Conservation (phyloP, 2,113 vertebrate species). For the Mastomys coucha region DNA sequence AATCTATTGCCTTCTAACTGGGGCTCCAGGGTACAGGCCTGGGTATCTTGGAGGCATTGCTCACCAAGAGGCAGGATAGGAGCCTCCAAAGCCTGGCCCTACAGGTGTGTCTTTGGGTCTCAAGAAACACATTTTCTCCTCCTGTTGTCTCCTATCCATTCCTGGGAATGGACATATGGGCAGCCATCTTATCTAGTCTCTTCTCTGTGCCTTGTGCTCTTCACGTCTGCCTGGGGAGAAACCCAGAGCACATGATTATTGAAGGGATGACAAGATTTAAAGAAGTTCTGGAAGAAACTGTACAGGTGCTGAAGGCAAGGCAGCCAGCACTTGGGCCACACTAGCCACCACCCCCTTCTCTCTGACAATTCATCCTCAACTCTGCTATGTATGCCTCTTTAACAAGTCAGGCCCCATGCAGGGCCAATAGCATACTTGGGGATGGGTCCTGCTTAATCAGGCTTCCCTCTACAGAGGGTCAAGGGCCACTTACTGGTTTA, state of each 20-base stretch:
- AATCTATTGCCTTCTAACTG: not conserved
- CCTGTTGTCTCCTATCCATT: not conserved
- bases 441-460: not conserved
- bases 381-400: not conserved
- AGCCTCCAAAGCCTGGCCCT: not conserved
- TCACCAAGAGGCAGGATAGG: not conserved
- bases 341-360: not conserved
- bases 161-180: not conserved
- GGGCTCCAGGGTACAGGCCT: not conserved
- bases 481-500: not conserved
- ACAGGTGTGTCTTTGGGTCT: not conserved
- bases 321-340: too few species aligned
- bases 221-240: not conserved
- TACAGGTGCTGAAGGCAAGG: not conserved
- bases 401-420: not conserved
- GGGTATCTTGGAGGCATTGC: not conserved
- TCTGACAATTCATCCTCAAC: not conserved
- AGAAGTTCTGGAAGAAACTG: not conserved
- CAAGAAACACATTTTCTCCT: not conserved
- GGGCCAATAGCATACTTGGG: not conserved
- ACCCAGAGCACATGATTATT: not conserved
- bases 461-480: not conserved
- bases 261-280: not conserved
- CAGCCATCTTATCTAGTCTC: not conserved
- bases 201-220: not conserved